Evolutionary conservation across 1,140 invertebrate species (phyloP).

Genomic region (Arion vulgaris): DNA sequence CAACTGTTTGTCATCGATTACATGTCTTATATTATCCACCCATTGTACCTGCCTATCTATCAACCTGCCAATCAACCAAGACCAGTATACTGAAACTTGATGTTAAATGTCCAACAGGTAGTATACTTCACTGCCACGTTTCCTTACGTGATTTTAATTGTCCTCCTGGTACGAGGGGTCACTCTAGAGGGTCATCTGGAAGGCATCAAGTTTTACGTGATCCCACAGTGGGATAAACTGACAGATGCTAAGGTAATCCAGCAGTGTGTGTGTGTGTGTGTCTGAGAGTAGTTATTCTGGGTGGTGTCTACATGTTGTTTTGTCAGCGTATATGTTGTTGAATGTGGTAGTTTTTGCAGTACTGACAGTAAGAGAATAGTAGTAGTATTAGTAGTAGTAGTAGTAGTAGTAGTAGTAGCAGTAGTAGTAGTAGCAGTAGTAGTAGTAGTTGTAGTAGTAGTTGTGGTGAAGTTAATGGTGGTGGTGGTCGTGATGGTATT

Average conservation of each 20-base stretch:
- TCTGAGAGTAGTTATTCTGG: too few species aligned
- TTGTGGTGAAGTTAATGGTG: neutral
- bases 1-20: too few species aligned
- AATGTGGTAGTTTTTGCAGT: neutral
- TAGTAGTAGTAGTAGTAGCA: neutral
- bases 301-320: too few species aligned
- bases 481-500: neutral
- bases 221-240: slow-evolving; percentile 50
- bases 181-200: slow-evolving; percentile 80
- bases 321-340: too few species aligned
- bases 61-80: too few species aligned
- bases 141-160: slow-evolving; percentile 72
- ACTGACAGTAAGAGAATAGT: too few species aligned
- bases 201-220: slow-evolving; percentile 85
- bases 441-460: neutral
- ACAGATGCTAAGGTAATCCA: slow-evolving; percentile 58
- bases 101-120: too few species aligned
- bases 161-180: slow-evolving; percentile 70
- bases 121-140: slow-evolving; percentile 75
- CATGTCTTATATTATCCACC: too few species aligned
- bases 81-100: too few species aligned
- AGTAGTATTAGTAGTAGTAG: too few species aligned
- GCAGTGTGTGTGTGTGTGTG: too few species aligned
- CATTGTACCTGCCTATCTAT: too few species aligned
- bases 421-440: neutral